These are phyloP conservation scores for Drosophila vallismaia DNA, from an alignment of 2,888 invertebrate species.

Conservation along the genomic window DNA sequence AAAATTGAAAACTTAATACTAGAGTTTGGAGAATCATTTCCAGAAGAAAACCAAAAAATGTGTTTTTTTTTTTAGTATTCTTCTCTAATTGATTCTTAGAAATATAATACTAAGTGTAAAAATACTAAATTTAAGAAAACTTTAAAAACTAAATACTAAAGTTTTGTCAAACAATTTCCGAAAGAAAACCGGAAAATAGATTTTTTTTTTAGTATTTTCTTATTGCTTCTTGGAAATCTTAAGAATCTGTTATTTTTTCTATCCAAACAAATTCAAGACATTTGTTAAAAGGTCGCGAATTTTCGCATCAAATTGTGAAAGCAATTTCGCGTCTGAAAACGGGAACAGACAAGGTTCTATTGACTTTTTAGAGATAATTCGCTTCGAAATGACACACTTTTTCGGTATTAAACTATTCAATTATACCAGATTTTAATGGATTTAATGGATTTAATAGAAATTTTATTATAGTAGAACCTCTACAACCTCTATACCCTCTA, in stretches of 20 bases:
- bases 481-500: too few species aligned
- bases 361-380: not conserved
- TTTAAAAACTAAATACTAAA: too few species aligned
- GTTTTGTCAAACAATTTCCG: not conserved
- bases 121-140: too few species aligned
- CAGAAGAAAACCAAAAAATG: too few species aligned
- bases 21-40: too few species aligned
- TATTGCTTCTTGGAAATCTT: not conserved
- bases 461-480: too few species aligned
- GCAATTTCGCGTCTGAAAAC: constrained; percentile 19
- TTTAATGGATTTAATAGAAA: too few species aligned
- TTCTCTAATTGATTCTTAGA: too few species aligned
- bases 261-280: not conserved
- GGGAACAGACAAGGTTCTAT: constrained; percentile 1
- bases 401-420: not conserved
- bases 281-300: constrained; percentile 49
- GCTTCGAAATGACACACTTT: not conserved
- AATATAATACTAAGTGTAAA: too few species aligned
- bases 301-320: constrained; percentile 63
- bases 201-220: not conserved
- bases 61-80: too few species aligned
- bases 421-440: not conserved
- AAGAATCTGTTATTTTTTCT: not conserved
- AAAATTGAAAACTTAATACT: too few species aligned
- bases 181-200: not conserved